These are phyloP conservation scores for Brachyrhaphis roseni DNA, from an alignment of 2,797 vertebrate species.

Conservation along the genomic window DNA sequence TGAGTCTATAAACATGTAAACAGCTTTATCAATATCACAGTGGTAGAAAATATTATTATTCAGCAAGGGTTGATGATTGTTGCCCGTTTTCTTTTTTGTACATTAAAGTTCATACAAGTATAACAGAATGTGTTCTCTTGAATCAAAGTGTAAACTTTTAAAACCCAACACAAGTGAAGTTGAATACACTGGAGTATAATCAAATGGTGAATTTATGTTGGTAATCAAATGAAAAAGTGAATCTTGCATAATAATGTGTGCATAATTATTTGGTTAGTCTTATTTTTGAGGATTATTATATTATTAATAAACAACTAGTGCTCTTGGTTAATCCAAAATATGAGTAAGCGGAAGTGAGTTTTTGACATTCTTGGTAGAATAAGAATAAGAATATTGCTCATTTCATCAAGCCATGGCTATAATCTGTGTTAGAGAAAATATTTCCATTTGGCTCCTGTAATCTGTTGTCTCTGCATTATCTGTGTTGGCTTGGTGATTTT, in stretches of 20 bases:
- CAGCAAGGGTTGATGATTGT: neutral
- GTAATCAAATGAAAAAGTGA: neutral
- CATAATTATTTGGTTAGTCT: neutral
- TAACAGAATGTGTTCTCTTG: neutral
- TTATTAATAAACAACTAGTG: too few species aligned
- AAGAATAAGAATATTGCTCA: too few species aligned
- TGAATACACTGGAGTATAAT: neutral
- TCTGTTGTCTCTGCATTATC: too few species aligned
- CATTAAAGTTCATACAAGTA: neutral
- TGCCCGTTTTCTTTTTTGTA: neutral
- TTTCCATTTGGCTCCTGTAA: too few species aligned
- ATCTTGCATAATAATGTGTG: neutral
- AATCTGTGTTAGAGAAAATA: too few species aligned
- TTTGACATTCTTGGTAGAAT: neutral
- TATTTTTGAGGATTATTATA: too few species aligned
- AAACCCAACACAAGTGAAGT: neutral
- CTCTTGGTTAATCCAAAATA: too few species aligned
- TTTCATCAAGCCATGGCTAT: too few species aligned
- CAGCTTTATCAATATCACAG: constrained; percentile 20
- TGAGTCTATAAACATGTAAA: constrained; percentile 31
- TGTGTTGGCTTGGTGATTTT: too few species aligned
- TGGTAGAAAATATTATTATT: constrained; percentile 22
- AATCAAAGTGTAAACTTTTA: neutral
- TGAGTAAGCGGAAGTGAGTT: neutral
- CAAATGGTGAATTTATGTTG: neutral